Percentiles rank a stretch among this genome's conserved stretches.
phyloP scores from a whole-genome alignment of 1,140 invertebrate genomes.

The Aradophagus sp. region DNA sequence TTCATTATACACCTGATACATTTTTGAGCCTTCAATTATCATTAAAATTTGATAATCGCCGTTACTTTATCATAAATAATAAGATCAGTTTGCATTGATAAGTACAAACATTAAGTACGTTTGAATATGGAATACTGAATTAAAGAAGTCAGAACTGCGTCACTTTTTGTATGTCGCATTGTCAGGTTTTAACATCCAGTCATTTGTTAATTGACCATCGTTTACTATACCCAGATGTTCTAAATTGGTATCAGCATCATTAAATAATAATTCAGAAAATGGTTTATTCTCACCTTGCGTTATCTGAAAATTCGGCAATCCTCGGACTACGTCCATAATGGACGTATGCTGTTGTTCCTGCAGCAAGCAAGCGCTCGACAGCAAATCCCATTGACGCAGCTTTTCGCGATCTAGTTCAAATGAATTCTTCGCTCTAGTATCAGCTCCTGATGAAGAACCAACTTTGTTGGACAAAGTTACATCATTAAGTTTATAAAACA shows the following conservation, averaged over 20 bases:
- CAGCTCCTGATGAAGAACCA: too few species aligned
- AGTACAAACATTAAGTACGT: too few species aligned
- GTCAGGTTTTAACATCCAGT: conserved; percentile 16
- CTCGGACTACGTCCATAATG: conserved; percentile 68
- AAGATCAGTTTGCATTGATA: too few species aligned
- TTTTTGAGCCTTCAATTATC: too few species aligned
- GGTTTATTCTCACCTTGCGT: not conserved
- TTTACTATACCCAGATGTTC: not conserved
- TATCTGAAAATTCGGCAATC: conserved; percentile 61
- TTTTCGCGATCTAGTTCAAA: conserved; percentile 2
- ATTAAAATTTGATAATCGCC: too few species aligned
- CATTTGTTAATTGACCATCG: not conserved
- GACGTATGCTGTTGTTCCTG: conserved; percentile 71
- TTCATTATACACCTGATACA: too few species aligned
- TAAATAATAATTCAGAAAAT: not conserved
- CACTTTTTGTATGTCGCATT: not conserved
- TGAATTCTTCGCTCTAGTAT: conserved; percentile 48
- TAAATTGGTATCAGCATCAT: conserved; percentile 1
- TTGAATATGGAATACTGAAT: too few species aligned
- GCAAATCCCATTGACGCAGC: conserved; percentile 84
- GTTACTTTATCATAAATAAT: too few species aligned
- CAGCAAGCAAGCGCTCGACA: conserved; percentile 83
- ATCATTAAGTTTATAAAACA: conserved; percentile 55
- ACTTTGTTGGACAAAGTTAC: too few species aligned
- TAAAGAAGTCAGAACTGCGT: too few species aligned